Evolutionary conservation across 1,140 invertebrate genomes (phyloP).

Genomic region (Drosophila dunni): DNA sequence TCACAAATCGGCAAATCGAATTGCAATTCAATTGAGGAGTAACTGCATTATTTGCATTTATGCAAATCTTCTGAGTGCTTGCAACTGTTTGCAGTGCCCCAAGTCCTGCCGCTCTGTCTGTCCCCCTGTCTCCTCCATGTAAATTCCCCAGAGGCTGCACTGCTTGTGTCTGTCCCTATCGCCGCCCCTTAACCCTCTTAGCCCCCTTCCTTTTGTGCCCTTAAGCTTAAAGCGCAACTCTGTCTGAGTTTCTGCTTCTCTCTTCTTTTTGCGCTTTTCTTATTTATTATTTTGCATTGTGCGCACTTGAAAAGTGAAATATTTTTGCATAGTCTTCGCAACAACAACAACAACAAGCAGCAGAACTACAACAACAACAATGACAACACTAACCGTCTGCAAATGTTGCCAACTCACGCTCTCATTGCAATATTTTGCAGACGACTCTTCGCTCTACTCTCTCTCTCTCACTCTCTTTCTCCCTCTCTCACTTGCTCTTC

Average conservation of each 20-base stretch:
- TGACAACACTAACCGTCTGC: conserved; percentile 17
- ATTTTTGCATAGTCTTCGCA: conserved; percentile 31
- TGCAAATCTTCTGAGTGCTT: conserved; percentile 31
- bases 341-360: background rate
- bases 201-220: background rate
- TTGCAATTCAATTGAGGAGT: conserved; percentile 11
- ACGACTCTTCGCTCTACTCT: conserved; percentile 5
- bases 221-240: conserved; percentile 26
- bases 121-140: background rate
- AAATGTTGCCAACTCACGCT: conserved; percentile 70
- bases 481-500: conserved; percentile 1
- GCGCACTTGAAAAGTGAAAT: conserved; percentile 50
- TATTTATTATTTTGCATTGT: conserved; percentile 26
- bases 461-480: background rate
- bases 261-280: conserved; percentile 7
- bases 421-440: conserved; percentile 53
- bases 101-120: background rate
- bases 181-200: background rate
- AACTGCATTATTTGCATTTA: conserved; percentile 38
- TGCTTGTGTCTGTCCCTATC: too few relatives aligned
- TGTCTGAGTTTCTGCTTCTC: conserved; percentile 5
- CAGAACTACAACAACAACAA: conserved; percentile 1
- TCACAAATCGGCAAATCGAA: conserved; percentile 14
- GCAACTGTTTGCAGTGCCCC: conserved; percentile 17
- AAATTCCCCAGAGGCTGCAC: too few relatives aligned